Percentiles rank a stretch among this genome's conserved stretches.
phyloP scores from a whole-genome alignment of 2,888 invertebrate species.

The Heliconius charithonia region DNA sequence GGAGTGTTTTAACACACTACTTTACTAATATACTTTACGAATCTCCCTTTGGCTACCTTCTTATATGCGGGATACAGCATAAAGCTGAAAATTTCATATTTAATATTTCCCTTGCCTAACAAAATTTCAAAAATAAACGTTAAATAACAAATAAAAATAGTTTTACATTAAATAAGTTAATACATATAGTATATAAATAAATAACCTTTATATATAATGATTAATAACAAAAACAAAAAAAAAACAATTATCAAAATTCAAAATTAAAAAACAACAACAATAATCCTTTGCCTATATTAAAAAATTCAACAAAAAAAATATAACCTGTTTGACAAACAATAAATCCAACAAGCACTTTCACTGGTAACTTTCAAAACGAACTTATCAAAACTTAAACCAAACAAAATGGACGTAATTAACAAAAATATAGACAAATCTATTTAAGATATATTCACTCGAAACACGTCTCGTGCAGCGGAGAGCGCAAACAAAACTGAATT shows the following conservation, averaged over 20 bases:
- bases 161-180: too few relatives aligned
- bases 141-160: too few relatives aligned
- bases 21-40: too few relatives aligned
- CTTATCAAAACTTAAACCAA: neutral
- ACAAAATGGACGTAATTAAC: neutral
- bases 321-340: conserved; percentile 6
- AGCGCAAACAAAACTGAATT: conserved; percentile 30
- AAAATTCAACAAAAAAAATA: neutral
- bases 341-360: conserved; percentile 23
- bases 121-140: neutral
- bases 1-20: too few relatives aligned
- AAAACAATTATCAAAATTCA: neutral
- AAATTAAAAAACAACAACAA: neutral
- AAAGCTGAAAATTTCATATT: too few relatives aligned
- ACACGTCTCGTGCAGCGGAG: conserved; percentile 21
- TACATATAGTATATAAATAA: too few relatives aligned
- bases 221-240: neutral
- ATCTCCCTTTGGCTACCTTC: too few relatives aligned
- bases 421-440: neutral
- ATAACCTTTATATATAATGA: too few relatives aligned
- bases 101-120: neutral
- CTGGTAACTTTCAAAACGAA: neutral
- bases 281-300: neutral
- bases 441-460: neutral
- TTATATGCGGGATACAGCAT: too few relatives aligned